These are phyloP conservation scores for Leucopsar rothschildi DNA, from an alignment of 2,113 vertebrate genomes.

Conservation along the genomic window DNA sequence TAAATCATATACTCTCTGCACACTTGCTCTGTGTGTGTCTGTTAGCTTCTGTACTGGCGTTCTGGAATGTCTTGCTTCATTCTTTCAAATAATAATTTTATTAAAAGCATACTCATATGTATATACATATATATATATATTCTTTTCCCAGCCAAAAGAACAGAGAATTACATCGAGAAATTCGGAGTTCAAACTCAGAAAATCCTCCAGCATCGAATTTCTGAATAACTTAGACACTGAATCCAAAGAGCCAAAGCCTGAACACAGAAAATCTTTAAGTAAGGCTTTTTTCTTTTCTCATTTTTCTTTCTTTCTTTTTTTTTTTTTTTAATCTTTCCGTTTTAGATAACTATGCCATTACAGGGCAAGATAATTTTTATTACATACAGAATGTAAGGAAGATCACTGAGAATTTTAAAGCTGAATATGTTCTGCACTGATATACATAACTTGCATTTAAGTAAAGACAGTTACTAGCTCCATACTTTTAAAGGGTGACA, in stretches of 20 bases:
- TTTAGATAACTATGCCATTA: constrained; percentile 22
- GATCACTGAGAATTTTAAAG: constrained; percentile 45
- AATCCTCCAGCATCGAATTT: constrained; percentile 81
- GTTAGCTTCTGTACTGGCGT: constrained; percentile 5
- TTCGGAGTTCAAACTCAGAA: constrained; percentile 71
- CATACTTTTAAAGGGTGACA: constrained; percentile 40
- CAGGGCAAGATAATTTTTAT: constrained; percentile 49
- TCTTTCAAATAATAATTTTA: constrained; percentile 32
- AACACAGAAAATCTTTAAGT: constrained; percentile 86
- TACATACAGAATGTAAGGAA: constrained; percentile 11
- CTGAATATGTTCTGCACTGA: constrained; percentile 37
- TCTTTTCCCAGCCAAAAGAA: constrained; percentile 69
- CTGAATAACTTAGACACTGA: constrained; percentile 72
- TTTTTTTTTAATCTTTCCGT: neutral
- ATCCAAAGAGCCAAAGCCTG: constrained; percentile 81
- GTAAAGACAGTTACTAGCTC: constrained; percentile 54
- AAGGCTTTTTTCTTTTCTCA: constrained; percentile 53
- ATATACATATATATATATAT: neutral
- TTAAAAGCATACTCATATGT: neutral
- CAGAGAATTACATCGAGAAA: constrained; percentile 52
- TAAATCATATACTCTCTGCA: constrained; percentile 50
- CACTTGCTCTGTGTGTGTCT: neutral
- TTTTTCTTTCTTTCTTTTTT: neutral
- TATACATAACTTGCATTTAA: constrained; percentile 65
- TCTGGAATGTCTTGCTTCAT: neutral